A percentile compares a stretch with the other conserved stretches of the same genome.
Conservation (phyloP, 2,797 vertebrate species). For the Betta splendens region DNA sequence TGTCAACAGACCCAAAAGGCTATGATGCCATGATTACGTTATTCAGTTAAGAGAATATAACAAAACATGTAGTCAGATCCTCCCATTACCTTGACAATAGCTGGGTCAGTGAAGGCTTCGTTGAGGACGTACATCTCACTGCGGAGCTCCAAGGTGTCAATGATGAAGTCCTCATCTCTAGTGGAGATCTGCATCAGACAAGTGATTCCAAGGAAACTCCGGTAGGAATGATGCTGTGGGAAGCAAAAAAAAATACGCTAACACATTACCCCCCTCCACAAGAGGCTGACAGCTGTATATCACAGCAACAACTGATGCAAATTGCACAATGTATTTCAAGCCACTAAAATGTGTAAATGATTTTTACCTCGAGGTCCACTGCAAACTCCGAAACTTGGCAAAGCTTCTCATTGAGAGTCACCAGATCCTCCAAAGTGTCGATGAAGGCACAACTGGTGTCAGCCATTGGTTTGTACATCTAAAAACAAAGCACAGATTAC, state of each 20-base stretch:
- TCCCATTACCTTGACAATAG: slow-evolving; percentile 89
- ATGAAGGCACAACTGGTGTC: slow-evolving; percentile 88
- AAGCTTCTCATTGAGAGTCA: slow-evolving; percentile 91
- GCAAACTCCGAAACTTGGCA: slow-evolving; percentile 87
- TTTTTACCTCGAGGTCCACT: slow-evolving; percentile 92
- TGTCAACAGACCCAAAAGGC: not conserved
- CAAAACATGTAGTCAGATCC: not conserved
- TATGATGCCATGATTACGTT: not conserved
- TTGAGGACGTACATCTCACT: slow-evolving; percentile 92
- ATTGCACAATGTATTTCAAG: not conserved
- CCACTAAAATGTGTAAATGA: not conserved
- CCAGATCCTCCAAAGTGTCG: slow-evolving; percentile 87
- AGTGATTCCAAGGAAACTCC: slow-evolving; percentile 93
- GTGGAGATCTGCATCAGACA: slow-evolving; percentile 98
- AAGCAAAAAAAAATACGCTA: slow-evolving; percentile 4
- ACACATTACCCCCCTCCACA: not conserved
- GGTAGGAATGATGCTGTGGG: slow-evolving; percentile 93
- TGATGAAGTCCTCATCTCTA: slow-evolving; percentile 91
- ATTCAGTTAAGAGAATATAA: not conserved
- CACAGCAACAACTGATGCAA: not conserved
- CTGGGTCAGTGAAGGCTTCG: slow-evolving; percentile 91
- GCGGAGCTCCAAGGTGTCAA: slow-evolving; percentile 91
- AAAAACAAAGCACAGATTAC: slow-evolving; percentile 25
- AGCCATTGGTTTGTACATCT: slow-evolving; percentile 86
- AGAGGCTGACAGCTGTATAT: not conserved